Percentiles rank a stretch among this genome's conserved stretches.
phyloP scores from a whole-genome alignment of 35 echinoderm and acorn worm genomes.

The Lytechinus variegatus region DNA sequence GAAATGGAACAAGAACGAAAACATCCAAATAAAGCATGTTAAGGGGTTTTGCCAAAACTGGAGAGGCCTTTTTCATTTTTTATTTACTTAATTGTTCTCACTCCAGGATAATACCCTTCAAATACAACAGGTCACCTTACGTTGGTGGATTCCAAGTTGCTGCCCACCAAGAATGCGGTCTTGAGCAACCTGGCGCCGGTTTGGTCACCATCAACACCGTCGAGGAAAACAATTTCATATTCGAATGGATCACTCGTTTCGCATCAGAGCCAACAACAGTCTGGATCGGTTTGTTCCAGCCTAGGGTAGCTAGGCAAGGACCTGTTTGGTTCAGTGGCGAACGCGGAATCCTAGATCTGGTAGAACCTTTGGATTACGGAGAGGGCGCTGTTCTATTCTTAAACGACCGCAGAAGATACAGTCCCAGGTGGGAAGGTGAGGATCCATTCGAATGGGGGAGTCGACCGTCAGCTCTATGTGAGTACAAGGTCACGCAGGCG shows the following conservation, averaged over 20 bases:
- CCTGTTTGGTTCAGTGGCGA: slow-evolving; percentile 25
- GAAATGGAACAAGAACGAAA: no score
- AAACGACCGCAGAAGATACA: not conserved
- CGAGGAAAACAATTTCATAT: slow-evolving; percentile 24
- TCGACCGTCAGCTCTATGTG: not conserved
- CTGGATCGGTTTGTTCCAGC: slow-evolving; percentile 35
- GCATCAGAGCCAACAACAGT: not conserved
- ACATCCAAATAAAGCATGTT: no score
- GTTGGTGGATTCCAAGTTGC: not conserved
- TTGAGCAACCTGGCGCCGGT: not conserved
- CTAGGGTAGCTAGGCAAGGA: not conserved
- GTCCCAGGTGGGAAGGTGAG: slow-evolving; percentile 12
- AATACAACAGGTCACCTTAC: not conserved
- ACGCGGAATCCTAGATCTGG: not conserved
- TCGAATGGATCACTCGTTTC: not conserved
- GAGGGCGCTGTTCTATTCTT: slow-evolving; percentile 46
- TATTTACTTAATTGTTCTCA: not conserved
- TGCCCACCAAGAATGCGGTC: not conserved
- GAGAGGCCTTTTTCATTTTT: no score
- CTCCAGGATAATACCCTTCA: slow-evolving; percentile 27
- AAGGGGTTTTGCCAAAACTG: no score
- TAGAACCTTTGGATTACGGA: slow-evolving; percentile 2
- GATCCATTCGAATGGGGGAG: slow-evolving; percentile 35
- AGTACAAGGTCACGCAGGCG: not conserved
- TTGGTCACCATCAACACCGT: slow-evolving; percentile 32